Conservation (phyloP, 2,797 vertebrate genomes). For the Lutjanus campechanus region DNA sequence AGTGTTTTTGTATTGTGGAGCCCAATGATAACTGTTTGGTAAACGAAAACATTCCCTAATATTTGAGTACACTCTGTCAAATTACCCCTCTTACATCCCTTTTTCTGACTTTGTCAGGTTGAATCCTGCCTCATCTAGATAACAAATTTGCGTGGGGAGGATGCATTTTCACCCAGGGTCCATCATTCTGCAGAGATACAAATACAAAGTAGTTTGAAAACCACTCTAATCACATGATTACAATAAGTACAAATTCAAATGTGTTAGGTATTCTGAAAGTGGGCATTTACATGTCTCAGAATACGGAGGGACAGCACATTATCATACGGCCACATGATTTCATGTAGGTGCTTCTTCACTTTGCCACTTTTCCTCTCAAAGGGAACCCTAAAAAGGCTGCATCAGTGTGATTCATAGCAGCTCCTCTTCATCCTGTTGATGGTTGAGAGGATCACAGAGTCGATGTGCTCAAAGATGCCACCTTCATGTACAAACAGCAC, state of each 20-base stretch:
- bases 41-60: constrained; percentile 41
- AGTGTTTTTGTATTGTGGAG: constrained; percentile 22
- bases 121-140: constrained; percentile 14
- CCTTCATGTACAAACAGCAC: constrained; percentile 25
- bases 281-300: constrained; percentile 8
- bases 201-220: constrained; percentile 33
- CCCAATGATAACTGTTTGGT: constrained; percentile 22
- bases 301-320: constrained; percentile 13
- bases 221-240: constrained; percentile 25
- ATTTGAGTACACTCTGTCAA: constrained; percentile 21
- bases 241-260: constrained; percentile 28
- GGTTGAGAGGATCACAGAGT: constrained; percentile 28
- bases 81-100: constrained; percentile 9
- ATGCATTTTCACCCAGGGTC: background rate
- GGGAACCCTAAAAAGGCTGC: background rate
- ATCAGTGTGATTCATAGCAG: background rate
- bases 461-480: constrained; percentile 26
- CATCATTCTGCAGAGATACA: constrained; percentile 8
- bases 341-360: background rate
- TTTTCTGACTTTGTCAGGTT: constrained; percentile 26
- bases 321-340: constrained; percentile 8
- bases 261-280: constrained; percentile 20
- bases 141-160: constrained; percentile 1
- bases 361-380: constrained; percentile 14
- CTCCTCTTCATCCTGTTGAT: constrained; percentile 31